phyloP scores from a whole-genome alignment of 2,113 vertebrate genomes.

The Zosterops pallidus region DNA sequence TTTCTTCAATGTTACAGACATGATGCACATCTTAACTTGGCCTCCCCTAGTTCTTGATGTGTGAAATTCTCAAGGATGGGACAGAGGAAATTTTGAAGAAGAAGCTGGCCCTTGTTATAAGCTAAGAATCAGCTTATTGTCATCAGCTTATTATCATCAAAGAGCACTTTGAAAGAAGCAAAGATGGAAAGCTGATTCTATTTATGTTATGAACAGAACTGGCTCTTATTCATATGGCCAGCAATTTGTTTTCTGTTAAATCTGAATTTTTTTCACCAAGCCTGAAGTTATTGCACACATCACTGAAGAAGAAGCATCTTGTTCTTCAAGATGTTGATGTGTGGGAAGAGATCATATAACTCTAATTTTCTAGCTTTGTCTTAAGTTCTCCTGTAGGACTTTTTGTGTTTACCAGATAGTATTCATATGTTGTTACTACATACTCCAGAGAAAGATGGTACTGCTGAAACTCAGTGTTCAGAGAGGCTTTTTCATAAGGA shows the following conservation, averaged over 20 bases:
- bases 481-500: background rate
- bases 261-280: background rate
- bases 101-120: background rate
- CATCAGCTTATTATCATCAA: background rate
- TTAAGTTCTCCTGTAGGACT: background rate
- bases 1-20: background rate
- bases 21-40: background rate
- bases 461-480: background rate
- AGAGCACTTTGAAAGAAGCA: background rate
- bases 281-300: background rate
- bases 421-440: background rate
- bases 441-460: background rate
- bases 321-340: background rate
- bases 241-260: background rate
- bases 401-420: background rate
- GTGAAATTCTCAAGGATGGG: background rate
- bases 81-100: background rate
- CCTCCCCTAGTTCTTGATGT: background rate
- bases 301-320: background rate
- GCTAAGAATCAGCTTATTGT: no score
- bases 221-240: background rate
- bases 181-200: background rate
- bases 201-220: background rate
- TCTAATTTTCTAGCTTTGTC: background rate
- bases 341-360: background rate